Percentiles rank a stretch among this genome's conserved stretches.
Conservation (phyloP, 2,797 vertebrate genomes). For the Eospalax fontanierii region DNA sequence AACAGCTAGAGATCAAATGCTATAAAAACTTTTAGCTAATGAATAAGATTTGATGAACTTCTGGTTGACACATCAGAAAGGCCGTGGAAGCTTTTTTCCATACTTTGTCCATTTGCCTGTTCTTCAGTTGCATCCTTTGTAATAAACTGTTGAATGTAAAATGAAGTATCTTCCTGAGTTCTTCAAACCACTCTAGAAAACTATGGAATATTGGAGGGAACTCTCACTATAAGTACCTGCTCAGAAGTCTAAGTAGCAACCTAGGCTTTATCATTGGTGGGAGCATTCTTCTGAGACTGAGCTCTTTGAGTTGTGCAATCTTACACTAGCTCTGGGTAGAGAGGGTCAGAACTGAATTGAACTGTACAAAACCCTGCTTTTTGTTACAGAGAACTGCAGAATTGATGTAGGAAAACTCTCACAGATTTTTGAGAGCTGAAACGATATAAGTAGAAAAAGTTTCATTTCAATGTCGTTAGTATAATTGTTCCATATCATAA, state of each 20-base stretch:
- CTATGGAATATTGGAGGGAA: neutral
- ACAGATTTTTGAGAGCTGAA: neutral
- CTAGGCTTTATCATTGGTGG: neutral
- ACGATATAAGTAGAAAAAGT: neutral
- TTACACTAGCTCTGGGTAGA: neutral
- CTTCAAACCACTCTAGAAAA: neutral
- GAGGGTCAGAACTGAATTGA: neutral
- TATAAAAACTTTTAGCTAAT: neutral
- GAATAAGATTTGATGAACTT: neutral
- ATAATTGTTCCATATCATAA: neutral
- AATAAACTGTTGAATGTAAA: neutral
- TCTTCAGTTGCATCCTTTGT: neutral
- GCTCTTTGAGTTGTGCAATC: neutral
- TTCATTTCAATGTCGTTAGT: neutral
- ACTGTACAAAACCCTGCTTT: neutral
- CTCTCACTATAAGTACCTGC: neutral
- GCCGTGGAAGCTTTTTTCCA: neutral
- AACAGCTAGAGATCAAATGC: neutral
- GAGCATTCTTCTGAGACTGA: neutral
- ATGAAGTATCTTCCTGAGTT: slow-evolving; percentile 4
- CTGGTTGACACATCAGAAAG: neutral
- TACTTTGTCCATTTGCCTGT: neutral
- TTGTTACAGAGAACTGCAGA: neutral
- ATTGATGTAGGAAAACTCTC: neutral
- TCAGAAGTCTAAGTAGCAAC: neutral